Base-by-base conservation (phyloP, 2,888 invertebrate genomes). In the Stenotaenia linearis region DNA sequence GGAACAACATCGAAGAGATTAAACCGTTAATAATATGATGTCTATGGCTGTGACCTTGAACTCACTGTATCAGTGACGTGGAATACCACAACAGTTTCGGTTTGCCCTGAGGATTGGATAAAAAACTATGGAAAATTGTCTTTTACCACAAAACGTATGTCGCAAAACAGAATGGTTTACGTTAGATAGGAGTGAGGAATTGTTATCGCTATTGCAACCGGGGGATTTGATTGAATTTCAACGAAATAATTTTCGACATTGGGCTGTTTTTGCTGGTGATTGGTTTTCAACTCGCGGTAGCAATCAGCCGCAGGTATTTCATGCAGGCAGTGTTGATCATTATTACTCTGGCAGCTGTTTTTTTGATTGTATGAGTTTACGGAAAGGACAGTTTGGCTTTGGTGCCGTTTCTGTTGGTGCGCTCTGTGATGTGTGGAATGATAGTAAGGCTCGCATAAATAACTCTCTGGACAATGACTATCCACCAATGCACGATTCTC, bases 191-290 rank as follows among this genome's bases (percentile, higher is more conserved):
- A 37, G 37, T 35, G 35, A 35, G 9, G 9, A 35, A 35, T 35
- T 35, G 9, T 35, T 35, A 35, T 35, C 35, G 35, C 4, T 37
- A 0, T 35, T 80, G 15, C 7, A 37, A 25, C 30, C 50, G 1
- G 80, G 79, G 0, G 80, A 80, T 25, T 50, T 69, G 18, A 32
- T 80, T 40, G 80, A 80, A 37, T 56, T 79, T 25, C 21, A 79
- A 18, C 35, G 80, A 23, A 23, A 28, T 25, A 30, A n/a, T 12
- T 80, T 75, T 35, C 23, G 23, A 9, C 79, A 80, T 35, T 79
- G n/a, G n/a, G n/a, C 80, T n/a, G 77, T 79, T 21, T 79, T 74
- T 30, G 79, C 79, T 6, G 28, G 30, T 18, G 12, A 30, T 30
- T 28, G 4, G 4, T 23, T 75, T 32, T 32, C n/a, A n/a, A n/a